Percentiles rank a stretch among this genome's conserved stretches.
These are phyloP conservation scores for Brachionus manjavacas DNA, from an alignment of 1,140 invertebrate species.

Conservation along the genomic window DNA sequence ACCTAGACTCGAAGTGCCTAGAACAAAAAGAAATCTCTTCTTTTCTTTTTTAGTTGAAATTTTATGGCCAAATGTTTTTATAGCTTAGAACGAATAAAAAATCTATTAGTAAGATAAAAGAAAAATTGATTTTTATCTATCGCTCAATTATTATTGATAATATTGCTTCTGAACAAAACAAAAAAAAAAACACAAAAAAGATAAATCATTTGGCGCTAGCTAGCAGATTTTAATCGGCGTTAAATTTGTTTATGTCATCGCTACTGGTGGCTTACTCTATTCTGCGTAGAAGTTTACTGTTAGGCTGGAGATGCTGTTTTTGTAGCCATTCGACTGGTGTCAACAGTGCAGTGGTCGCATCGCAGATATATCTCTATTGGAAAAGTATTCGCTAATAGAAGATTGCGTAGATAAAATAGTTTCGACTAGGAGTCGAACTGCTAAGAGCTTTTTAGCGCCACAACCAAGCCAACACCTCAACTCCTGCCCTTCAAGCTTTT, in stretches of 20 bases:
- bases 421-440: neutral
- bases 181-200: neutral
- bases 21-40: neutral
- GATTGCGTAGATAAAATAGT: neutral
- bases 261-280: slow-evolving; percentile 13
- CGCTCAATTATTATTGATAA: neutral
- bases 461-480: neutral
- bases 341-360: neutral
- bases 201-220: slow-evolving; percentile 3
- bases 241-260: slow-evolving; percentile 31
- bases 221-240: slow-evolving; percentile 34
- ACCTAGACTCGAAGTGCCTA: slow-evolving; percentile 17
- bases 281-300: neutral
- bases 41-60: neutral
- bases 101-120: slow-evolving; percentile 7
- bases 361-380: slow-evolving; percentile 4
- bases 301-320: neutral
- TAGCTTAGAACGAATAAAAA: slow-evolving; percentile 11
- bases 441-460: slow-evolving; percentile 15
- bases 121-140: neutral
- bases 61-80: slow-evolving; percentile 35
- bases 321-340: neutral
- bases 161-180: neutral
- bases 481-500: neutral
- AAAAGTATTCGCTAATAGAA: neutral